Evolutionary conservation across 2,113 vertebrate species (phyloP).

Genomic region (Tyto alba): DNA sequence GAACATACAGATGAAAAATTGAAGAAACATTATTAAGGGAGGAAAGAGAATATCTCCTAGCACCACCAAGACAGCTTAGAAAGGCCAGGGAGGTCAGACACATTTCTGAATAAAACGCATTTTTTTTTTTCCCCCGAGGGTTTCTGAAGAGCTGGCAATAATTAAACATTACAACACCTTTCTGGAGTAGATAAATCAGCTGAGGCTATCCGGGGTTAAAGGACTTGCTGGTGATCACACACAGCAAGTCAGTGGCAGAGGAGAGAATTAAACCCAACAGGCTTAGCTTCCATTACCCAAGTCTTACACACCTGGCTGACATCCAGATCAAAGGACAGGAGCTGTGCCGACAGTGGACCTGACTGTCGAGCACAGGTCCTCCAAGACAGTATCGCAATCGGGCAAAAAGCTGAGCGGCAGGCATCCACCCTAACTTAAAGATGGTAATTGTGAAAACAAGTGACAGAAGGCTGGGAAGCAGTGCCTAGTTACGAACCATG

Average conservation of each 20-base stretch:
- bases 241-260: conserved; percentile 23
- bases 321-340: not conserved
- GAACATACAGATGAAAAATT: conserved; percentile 54
- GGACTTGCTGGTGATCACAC: conserved; percentile 26
- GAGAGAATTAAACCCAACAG: conserved; percentile 27
- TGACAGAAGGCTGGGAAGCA: conserved; percentile 50
- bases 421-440: conserved; percentile 19
- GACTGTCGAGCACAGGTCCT: not conserved
- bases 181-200: conserved; percentile 25
- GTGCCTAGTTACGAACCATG: conserved; percentile 33
- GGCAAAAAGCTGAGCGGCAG: not conserved
- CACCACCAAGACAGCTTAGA: not conserved
- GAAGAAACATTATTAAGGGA: conserved; percentile 41
- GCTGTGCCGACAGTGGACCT: not conserved
- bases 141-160: conserved; percentile 34
- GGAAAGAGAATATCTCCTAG: not conserved
- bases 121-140: not conserved
- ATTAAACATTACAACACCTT: conserved; percentile 58
- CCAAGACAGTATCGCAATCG: not conserved
- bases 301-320: not conserved
- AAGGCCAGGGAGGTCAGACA: conserved; percentile 26
- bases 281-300: not conserved
- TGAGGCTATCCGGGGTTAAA: conserved; percentile 43
- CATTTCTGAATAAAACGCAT: conserved; percentile 34
- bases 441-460: conserved; percentile 46